Evolutionary conservation across 2,888 invertebrate genomes (phyloP).

Genomic region (Drosophila meridiana): DNA sequence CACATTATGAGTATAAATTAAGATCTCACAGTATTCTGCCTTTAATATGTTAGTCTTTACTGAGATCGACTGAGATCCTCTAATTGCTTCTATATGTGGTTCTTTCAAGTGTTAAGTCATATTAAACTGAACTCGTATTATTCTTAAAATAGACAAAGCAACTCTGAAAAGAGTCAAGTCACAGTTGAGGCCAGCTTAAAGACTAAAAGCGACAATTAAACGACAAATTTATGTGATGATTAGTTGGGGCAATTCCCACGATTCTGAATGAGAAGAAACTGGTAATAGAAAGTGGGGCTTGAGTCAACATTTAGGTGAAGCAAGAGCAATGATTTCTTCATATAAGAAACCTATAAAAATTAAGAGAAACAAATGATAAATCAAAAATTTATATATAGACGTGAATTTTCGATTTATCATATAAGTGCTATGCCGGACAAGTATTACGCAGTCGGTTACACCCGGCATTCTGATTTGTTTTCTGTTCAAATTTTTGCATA

Average conservation of each 20-base stretch:
- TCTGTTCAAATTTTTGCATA: not conserved
- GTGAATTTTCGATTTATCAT: no score
- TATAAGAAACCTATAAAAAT: not conserved
- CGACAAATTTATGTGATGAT: constrained; percentile 2
- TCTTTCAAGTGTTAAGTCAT: not conserved
- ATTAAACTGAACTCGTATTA: not conserved
- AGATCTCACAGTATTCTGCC: not conserved
- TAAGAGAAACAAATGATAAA: not conserved
- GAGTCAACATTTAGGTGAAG: not conserved
- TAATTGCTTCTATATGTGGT: not conserved
- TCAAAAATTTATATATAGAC: not conserved
- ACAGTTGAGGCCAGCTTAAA: constrained; percentile 1
- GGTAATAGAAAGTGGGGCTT: constrained; percentile 1
- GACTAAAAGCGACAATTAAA: not conserved
- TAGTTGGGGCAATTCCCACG: constrained; percentile 6
- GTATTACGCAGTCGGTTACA: not conserved
- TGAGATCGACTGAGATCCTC: not conserved
- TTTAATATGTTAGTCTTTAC: not conserved
- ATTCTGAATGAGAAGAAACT: not conserved
- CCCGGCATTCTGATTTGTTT: not conserved
- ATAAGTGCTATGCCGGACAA: not conserved
- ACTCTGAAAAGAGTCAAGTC: not conserved
- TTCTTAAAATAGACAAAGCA: not conserved
- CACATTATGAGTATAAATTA: not conserved
- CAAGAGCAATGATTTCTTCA: not conserved